These are phyloP conservation scores for Microplitis manilae DNA, from an alignment of 2,888 invertebrate species.

Conservation along the genomic window DNA sequence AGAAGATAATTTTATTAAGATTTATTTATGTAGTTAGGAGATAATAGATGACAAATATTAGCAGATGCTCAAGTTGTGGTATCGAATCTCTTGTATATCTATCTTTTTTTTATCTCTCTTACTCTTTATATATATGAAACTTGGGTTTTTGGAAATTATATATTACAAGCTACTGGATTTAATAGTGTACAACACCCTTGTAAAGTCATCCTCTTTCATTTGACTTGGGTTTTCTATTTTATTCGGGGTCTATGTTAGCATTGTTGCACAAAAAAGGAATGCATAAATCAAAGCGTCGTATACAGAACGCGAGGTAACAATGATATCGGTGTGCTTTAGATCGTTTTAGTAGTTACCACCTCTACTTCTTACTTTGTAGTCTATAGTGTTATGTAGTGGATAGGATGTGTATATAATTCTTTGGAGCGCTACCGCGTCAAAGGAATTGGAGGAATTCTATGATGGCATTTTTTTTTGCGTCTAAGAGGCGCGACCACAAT, in stretches of 20 bases:
- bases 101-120: neutral
- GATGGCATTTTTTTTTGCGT: conserved; percentile 55
- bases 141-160: neutral
- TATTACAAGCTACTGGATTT: conserved; percentile 42
- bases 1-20: conserved; percentile 48
- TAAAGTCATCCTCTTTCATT: conserved; percentile 37
- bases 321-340: conserved; percentile 54
- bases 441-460: conserved; percentile 41
- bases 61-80: conserved; percentile 66
- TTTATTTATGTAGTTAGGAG: conserved; percentile 62
- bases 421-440: conserved; percentile 38
- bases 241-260: conserved; percentile 46
- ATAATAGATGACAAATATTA: conserved; percentile 72
- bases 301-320: conserved; percentile 63
- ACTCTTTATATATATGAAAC: neutral
- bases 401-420: conserved; percentile 31
- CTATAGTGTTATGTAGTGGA: conserved; percentile 34
- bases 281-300: conserved; percentile 67
- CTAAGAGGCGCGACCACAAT: conserved; percentile 69
- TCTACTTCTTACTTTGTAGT: conserved; percentile 14
- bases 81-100: neutral
- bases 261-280: conserved; percentile 61
- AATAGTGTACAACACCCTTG: neutral
- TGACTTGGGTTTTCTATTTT: conserved; percentile 55
- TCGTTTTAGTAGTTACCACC: conserved; percentile 18